Percentiles rank a stretch among this genome's conserved stretches.
Evolutionary conservation across 2,797 vertebrate genomes (phyloP).

Genomic region (Lindbergichthys nudifrons): DNA sequence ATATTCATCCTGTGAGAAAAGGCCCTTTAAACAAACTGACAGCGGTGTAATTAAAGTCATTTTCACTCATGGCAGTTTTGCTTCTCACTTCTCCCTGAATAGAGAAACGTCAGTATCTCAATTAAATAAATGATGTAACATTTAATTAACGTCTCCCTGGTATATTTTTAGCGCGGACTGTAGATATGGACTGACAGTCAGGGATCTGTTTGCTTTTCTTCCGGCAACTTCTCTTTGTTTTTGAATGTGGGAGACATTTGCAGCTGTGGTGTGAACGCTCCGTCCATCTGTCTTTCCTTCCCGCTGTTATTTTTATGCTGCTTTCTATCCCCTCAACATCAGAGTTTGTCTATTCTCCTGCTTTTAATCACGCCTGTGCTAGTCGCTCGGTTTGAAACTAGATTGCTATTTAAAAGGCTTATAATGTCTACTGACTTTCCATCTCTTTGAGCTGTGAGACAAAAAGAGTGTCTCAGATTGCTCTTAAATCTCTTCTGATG

Average conservation of each 20-base stretch:
- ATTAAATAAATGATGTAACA: slow-evolving; percentile 3
- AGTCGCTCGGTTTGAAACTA: slow-evolving; percentile 51
- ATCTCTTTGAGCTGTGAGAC: slow-evolving; percentile 16
- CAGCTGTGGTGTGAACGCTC: slow-evolving; percentile 19
- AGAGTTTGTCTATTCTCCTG: slow-evolving; percentile 54
- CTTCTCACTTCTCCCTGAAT: background rate
- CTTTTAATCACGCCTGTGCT: slow-evolving; percentile 71
- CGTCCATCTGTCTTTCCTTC: slow-evolving; percentile 38
- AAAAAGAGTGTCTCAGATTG: slow-evolving; percentile 22
- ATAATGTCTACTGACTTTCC: slow-evolving; percentile 53
- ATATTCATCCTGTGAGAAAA: slow-evolving; percentile 1
- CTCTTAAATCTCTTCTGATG: slow-evolving; percentile 37
- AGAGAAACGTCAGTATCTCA: too few relatives aligned
- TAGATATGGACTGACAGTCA: slow-evolving; percentile 5
- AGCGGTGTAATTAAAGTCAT: slow-evolving; percentile 1
- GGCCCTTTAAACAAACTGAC: slow-evolving; percentile 7
- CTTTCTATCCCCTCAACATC: slow-evolving; percentile 38
- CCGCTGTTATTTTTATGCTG: slow-evolving; percentile 50
- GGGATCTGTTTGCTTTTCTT: slow-evolving; percentile 21
- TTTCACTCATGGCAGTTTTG: slow-evolving; percentile 20
- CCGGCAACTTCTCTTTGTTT: background rate
- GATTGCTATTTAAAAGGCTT: slow-evolving; percentile 68
- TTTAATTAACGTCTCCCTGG: slow-evolving; percentile 16
- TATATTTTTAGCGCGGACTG: background rate
- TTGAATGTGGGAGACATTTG: background rate